A percentile compares a stretch with the other conserved stretches of the same genome.
These are phyloP conservation scores for Brachionus angularis DNA, from an alignment of 1,140 invertebrate species.

Conservation along the genomic window DNA sequence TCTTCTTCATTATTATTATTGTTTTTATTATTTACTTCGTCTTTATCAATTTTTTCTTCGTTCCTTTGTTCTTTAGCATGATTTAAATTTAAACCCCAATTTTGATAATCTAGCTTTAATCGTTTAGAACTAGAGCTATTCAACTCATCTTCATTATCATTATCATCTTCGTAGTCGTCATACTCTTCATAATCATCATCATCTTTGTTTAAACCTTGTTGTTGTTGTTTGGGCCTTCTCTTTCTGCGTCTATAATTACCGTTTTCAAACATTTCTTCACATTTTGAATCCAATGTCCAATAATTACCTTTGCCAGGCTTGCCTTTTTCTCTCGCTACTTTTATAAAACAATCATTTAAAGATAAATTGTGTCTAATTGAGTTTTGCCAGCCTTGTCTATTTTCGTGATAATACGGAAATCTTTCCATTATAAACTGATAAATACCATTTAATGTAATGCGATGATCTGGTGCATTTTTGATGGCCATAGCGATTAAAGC, in stretches of 20 bases:
- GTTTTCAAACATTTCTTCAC: slow-evolving; percentile 90
- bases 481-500: slow-evolving; percentile 99
- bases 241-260: slow-evolving; percentile 80
- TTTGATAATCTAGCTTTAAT: no score
- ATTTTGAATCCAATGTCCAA: slow-evolving; percentile 71
- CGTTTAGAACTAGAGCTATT: no score
- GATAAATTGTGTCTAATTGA: slow-evolving; percentile 81
- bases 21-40: no score
- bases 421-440: slow-evolving; percentile 99
- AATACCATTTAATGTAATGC: slow-evolving; percentile 94
- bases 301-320: slow-evolving; percentile 63
- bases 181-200: neutral
- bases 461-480: slow-evolving; percentile 81
- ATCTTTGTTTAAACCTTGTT: neutral
- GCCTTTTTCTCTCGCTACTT: slow-evolving; percentile 68
- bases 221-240: slow-evolving; percentile 46
- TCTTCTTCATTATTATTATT: neutral
- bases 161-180: neutral
- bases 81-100: no score
- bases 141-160: neutral
- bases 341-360: slow-evolving; percentile 80
- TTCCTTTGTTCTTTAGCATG: no score
- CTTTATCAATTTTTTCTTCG: no score
- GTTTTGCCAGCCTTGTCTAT: slow-evolving; percentile 86
- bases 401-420: slow-evolving; percentile 74